phyloP scores from a whole-genome alignment of 2,888 invertebrate genomes.

The Stenchaetothrips biformis region DNA sequence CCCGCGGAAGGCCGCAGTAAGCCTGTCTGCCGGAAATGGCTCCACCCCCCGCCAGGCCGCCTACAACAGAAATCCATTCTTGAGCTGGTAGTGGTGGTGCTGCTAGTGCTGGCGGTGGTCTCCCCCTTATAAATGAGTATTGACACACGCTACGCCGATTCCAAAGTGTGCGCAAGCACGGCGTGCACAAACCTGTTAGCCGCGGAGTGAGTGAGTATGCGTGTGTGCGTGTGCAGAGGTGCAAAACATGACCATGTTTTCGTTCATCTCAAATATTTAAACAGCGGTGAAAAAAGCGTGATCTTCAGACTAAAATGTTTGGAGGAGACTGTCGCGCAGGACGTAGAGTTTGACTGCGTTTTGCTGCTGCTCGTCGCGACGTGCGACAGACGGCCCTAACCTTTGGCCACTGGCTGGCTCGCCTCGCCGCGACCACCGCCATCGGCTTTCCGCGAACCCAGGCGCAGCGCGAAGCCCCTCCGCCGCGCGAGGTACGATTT shows the following conservation, averaged over 20 bases:
- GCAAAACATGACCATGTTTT: not conserved
- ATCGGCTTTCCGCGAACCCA: not conserved
- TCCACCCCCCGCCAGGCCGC: too few relatives aligned
- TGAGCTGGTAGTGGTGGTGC: too few relatives aligned
- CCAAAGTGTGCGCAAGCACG: not conserved
- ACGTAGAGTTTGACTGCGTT: too few relatives aligned
- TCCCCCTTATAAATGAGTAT: not conserved
- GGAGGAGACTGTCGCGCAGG: too few relatives aligned
- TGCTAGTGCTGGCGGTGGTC: not conserved
- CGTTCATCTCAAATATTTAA: too few relatives aligned
- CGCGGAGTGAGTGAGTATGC: not conserved
- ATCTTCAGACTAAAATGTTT: too few relatives aligned
- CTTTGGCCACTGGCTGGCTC: not conserved
- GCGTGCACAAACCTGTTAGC: not conserved
- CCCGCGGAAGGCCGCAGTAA: too few relatives aligned
- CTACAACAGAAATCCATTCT: too few relatives aligned
- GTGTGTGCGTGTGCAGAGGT: not conserved
- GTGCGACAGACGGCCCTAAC: not conserved
- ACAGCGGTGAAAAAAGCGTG: too few relatives aligned
- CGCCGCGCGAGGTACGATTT: too few relatives aligned
- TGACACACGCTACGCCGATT: not conserved
- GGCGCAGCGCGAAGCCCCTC: too few relatives aligned
- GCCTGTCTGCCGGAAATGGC: too few relatives aligned
- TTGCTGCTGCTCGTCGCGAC: not conserved
- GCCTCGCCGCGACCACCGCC: not conserved